These are phyloP conservation scores for Neogale vison DNA, from an alignment of 2,113 vertebrate species.

Conservation along the genomic window DNA sequence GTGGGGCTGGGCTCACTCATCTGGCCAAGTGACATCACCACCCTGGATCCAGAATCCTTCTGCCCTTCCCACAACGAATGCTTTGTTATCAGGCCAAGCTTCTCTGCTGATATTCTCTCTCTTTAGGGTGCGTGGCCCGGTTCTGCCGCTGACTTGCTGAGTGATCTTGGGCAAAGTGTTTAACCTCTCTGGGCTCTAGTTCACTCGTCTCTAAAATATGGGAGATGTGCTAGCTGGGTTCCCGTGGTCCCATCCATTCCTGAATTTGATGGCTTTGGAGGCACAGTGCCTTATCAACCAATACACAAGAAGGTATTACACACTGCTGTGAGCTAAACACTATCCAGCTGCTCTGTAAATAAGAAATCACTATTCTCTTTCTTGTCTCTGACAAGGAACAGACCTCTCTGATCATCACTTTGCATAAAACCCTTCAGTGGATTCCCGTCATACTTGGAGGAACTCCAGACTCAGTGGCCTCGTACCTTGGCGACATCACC, in stretches of 20 bases:
- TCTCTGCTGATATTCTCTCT: background rate
- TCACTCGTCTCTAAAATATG: background rate
- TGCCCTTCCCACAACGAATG: background rate
- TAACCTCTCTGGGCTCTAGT: background rate
- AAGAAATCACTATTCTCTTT: background rate
- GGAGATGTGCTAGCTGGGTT: background rate
- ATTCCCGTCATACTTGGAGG: background rate
- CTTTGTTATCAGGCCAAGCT: background rate
- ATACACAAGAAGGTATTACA: background rate
- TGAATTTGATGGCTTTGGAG: background rate
- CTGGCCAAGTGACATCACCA: background rate
- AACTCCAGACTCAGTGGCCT: background rate
- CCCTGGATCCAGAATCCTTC: background rate
- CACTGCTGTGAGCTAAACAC: background rate
- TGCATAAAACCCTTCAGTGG: background rate
- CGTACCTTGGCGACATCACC: background rate
- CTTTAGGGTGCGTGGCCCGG: background rate
- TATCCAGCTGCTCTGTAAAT: background rate
- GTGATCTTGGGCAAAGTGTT: background rate
- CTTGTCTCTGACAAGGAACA: constrained; percentile 11
- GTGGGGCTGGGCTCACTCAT: background rate
- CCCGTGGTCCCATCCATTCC: background rate
- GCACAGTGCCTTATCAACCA: background rate
- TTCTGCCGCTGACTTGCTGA: background rate
- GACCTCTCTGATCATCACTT: background rate